Evolutionary conservation across 2,113 vertebrate genomes (phyloP), one percentile per base, ranked within the genome.

Genomic region (Nyctereutes procyonoides): DNA sequence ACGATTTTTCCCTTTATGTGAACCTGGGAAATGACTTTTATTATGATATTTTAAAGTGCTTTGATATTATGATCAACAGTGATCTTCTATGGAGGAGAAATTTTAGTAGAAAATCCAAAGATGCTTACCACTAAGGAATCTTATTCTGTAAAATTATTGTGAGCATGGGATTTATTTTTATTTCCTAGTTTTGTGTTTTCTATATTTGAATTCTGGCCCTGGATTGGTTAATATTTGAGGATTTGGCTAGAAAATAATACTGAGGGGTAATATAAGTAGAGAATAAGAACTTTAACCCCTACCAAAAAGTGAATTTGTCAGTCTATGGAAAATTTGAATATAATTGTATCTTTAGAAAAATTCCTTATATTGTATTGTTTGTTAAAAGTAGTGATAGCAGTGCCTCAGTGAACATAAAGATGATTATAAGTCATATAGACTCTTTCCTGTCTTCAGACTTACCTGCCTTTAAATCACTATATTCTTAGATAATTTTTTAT

Each of bases 101-200:
- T 51, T 94, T 92, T 85, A 88, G 16, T 71, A 17, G 65, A 79
- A 93, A 86, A 30, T 67, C 84, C 19, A 67, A 26, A 90, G 14
- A 63, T 90, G 24, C 38, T 65, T 92, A 76, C 30, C 22, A 63
- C 58, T 30, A 51, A 93, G 12, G 10, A 95, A 58, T 55, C 76
- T 48, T 96, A 90, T 35, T 88, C 58, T 92, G 12, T 93, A 69
- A 79, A 96, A 84, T 84, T n/a, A 81, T 58, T 20, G 22, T 76
- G 20, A 62, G 4, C 55, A 58, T 87, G 92, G 74, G 32, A 71
- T 92, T 62, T 83, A 87, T 53, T 92, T 62, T 88, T 69, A 22
- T 92, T 82, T 77, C 14, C 30, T 60, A 51, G 3, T 53, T 95
- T 90, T 55, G 0, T 87, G 5, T 88, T 73, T 94, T 24, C 32